Conservation (phyloP, 2,113 vertebrate species). For the Thermophis baileyi region DNA sequence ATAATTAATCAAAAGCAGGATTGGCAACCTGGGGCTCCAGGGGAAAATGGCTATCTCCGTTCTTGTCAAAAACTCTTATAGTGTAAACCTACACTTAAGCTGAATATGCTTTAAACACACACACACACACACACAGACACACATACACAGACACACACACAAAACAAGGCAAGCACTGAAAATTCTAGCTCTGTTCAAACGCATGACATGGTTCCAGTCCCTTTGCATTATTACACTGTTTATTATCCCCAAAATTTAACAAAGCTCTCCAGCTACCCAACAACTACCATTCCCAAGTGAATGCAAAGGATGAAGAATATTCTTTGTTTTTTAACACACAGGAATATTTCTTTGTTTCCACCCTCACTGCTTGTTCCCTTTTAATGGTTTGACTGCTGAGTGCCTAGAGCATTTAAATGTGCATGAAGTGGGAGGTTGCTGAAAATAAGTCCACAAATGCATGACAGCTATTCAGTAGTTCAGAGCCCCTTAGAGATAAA, state of each 20-base stretch:
- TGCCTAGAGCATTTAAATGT: neutral
- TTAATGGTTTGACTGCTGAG: neutral
- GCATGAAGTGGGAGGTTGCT: neutral
- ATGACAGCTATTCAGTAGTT: neutral
- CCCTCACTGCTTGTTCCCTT: neutral
- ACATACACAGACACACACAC: neutral
- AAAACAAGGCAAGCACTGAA: neutral
- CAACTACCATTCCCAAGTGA: neutral
- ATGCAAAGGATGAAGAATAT: neutral
- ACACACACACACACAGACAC: neutral
- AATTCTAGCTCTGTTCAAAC: neutral
- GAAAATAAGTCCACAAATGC: constrained; percentile 18
- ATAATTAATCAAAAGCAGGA: neutral
- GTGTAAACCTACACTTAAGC: neutral
- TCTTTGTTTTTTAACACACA: constrained; percentile 9
- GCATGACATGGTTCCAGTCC: neutral
- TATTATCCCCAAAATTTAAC: neutral
- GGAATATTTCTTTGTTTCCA: constrained; percentile 1
- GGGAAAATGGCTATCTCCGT: neutral
- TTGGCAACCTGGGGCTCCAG: neutral
- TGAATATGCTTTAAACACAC: neutral
- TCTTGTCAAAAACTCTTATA: neutral
- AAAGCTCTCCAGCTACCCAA: neutral
- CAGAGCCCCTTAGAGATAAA: constrained; percentile 6
- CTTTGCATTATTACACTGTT: neutral